Conservation (phyloP, 2,888 invertebrate species). For the Volucella zonaria region DNA sequence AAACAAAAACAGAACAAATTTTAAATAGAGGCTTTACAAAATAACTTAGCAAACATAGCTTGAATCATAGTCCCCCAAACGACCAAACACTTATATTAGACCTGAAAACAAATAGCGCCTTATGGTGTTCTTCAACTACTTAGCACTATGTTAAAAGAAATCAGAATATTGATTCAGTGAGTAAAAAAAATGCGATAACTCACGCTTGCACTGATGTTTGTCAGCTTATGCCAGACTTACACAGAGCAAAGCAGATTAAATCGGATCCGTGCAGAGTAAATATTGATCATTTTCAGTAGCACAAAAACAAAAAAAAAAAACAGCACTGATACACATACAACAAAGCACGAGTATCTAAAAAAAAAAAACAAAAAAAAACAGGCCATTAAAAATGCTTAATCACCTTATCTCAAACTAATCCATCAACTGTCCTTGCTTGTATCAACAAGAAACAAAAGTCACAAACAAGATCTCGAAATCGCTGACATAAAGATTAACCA, state of each 20-base stretch:
- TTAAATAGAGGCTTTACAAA: too few species aligned
- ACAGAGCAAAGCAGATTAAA: constrained; percentile 39
- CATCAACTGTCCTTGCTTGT: background rate
- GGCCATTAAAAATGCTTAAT: background rate
- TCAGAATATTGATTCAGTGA: constrained; percentile 22
- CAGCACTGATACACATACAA: background rate
- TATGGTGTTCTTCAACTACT: background rate
- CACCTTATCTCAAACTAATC: background rate
- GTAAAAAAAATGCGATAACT: constrained; percentile 14
- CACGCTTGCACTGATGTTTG: background rate
- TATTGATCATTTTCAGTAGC: background rate
- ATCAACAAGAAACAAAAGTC: background rate
- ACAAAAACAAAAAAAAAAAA: background rate
- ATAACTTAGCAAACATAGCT: too few species aligned
- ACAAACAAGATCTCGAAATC: constrained; percentile 2
- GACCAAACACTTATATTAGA: background rate
- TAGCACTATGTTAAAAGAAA: constrained; percentile 6
- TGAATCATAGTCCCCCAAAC: too few species aligned
- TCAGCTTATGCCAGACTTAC: constrained; percentile 1
- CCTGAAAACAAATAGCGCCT: background rate
- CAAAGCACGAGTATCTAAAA: background rate
- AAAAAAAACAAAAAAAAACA: background rate
- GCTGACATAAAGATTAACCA: constrained; percentile 5
- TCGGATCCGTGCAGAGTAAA: constrained; percentile 29
- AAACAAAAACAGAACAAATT: too few species aligned